A percentile compares a stretch with the other conserved stretches of the same genome.
phyloP scores from a whole-genome alignment of 2,797 vertebrate genomes.

The Allochrocebus solatus region DNA sequence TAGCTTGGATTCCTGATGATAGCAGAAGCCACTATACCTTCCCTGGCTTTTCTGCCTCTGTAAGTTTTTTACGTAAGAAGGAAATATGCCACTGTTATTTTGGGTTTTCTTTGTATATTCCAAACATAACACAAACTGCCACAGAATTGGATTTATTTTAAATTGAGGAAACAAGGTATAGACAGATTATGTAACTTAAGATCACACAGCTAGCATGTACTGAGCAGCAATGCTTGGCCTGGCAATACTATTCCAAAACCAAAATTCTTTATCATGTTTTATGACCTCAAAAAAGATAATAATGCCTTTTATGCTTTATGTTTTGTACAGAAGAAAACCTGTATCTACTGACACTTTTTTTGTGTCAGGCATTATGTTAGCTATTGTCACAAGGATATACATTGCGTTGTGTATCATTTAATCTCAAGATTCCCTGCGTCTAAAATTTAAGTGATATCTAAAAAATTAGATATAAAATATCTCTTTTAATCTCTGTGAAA shows the following conservation, averaged over 20 bases:
- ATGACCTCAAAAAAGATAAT: background rate
- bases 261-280: background rate
- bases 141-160: background rate
- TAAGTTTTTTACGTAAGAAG: background rate
- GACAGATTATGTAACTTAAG: background rate
- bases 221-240: background rate
- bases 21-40: background rate
- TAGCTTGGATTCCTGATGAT: background rate
- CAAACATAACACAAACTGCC: background rate
- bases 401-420: background rate
- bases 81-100: background rate
- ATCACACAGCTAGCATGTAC: background rate
- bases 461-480: background rate
- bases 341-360: background rate
- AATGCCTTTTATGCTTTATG: background rate
- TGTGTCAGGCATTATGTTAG: background rate
- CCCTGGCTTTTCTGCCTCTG: background rate
- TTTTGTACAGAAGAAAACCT: background rate
- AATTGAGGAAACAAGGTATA: background rate
- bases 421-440: background rate
- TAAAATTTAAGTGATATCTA: background rate
- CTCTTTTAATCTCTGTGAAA: background rate
- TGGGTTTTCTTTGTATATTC: background rate
- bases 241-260: background rate
- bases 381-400: background rate